phyloP scores from a whole-genome alignment of 37 sponge, comb jelly and placozoan genomes.

The Agelas oroides region DNA sequence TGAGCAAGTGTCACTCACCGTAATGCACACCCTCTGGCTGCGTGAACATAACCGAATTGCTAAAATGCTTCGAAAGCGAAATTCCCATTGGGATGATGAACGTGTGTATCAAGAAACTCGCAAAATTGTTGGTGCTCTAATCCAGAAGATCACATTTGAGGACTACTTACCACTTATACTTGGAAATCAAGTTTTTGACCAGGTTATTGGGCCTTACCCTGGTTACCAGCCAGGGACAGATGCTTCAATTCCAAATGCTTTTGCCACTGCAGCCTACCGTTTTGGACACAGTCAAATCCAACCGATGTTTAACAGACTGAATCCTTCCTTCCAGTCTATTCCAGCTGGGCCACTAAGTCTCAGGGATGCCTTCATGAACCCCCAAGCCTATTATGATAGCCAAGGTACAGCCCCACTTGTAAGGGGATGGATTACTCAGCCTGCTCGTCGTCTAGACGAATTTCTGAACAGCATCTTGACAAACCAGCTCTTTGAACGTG shows the following conservation, averaged over 20 bases:
- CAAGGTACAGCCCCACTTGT: conserved; percentile 60
- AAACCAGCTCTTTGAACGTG: conserved; percentile 45
- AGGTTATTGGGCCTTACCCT: conserved; percentile 56
- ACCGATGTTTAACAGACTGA: conserved; percentile 37
- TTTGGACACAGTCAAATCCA: conserved; percentile 80
- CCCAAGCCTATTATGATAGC: conserved; percentile 5
- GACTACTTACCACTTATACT: conserved; percentile 79
- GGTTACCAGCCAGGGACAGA: conserved; percentile 64
- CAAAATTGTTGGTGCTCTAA: conserved; percentile 72
- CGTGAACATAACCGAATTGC: conserved; percentile 93
- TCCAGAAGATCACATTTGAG: conserved; percentile 71
- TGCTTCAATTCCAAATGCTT: conserved; percentile 58
- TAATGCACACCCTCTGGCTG: conserved; percentile 87
- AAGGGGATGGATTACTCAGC: conserved; percentile 47
- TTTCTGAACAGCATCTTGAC: conserved; percentile 46
- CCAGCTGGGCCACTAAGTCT: conserved; percentile 36
- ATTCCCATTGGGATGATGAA: conserved; percentile 83
- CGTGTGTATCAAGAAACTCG: conserved; percentile 76
- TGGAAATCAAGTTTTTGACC: conserved; percentile 23
- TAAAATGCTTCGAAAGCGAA: conserved; percentile 42
- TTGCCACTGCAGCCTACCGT: conserved; percentile 77
- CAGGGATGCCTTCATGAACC: conserved; percentile 64
- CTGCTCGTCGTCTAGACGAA: conserved; percentile 46
- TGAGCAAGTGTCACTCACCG: conserved; percentile 66
- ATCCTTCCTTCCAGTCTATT: conserved; percentile 9